Evolutionary conservation across 1,140 invertebrate genomes (phyloP), one percentile per base, ranked within the genome.

Genomic region (Sycophaga agraensis): DNA sequence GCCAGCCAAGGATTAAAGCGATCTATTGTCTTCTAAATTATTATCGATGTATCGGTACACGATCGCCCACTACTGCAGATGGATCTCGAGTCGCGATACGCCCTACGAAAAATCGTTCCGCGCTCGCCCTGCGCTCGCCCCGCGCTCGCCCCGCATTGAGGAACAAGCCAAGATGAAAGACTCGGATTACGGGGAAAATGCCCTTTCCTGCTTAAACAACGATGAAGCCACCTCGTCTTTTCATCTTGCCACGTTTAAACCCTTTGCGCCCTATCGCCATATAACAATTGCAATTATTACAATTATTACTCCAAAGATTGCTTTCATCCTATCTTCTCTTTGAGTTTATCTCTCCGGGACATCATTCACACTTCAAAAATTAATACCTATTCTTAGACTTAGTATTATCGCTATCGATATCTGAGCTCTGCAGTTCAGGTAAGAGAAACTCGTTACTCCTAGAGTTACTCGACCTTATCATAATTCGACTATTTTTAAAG

Each of bases 11-110:
- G 45, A 63, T 63, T 51, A 63, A 50, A 51, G n/a, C 60, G 43
- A 63, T 63, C 54, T 46, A 63, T 58, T 63, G 61, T 58, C 54
- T 63, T 45, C 58, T 58, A 51, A 57, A 51, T 63, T 49, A 62
- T 62, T 35, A 63, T 63, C 54, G 48, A 57, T 58, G 16, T 42
- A 57, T 50, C 53, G 17, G 14, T 48, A 34, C 37, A 43, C 50
- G 37, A 63, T 63, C 43, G 40, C 22, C 4, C 11, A 21, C 40
- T 16, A n/a, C 19, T 34, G 16, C 3, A 51, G 48, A 59, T 54
- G 42, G 28, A 55, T 62, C 51, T 55, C 37, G 51, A 46, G 43
- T 45, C 11, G 31, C 31, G 40, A 39, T 37, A 39, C 2, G 14
- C n/a, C n/a, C n/a, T n/a, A n/a, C n/a, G n/a, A 31, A 31, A 31